Evolutionary conservation across 2,888 invertebrate species (phyloP), one percentile per base, ranked within the genome.

Genomic region (Linyphia triangularis): DNA sequence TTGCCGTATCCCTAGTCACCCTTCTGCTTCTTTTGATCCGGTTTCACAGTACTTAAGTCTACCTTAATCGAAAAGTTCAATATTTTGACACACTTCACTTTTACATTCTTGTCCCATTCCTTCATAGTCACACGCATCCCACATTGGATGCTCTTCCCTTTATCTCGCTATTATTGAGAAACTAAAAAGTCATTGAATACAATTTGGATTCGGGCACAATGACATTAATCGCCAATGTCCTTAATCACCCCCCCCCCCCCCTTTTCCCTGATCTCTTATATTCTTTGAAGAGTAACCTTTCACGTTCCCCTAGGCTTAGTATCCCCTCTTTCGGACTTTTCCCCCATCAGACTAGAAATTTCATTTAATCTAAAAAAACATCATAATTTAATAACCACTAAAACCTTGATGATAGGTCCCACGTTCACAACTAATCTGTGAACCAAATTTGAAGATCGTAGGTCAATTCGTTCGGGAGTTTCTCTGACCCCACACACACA

Each of bases 351-450:
- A 24, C 28, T 75, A 59, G 81, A 81, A 86, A 86, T 86, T 86
- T 81, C 86, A 81, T 81, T 86, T 86, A 86, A 81, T 86, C 86
- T n/a, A n/a, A n/a, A n/a, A n/a, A n/a, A n/a, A n/a, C n/a, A n/a
- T n/a, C n/a, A n/a, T n/a, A n/a, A n/a, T n/a, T n/a, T n/a, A n/a
- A n/a, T n/a, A n/a, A n/a, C n/a, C n/a, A n/a, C n/a, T n/a, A n/a
- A n/a, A n/a, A n/a, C n/a, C n/a, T n/a, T n/a, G n/a, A n/a, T n/a
- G n/a, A n/a, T n/a, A n/a, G n/a, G n/a, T n/a, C n/a, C n/a, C n/a
- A n/a, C n/a, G n/a, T n/a, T n/a, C n/a, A n/a, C n/a, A n/a, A n/a
- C n/a, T n/a, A n/a, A n/a, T n/a, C n/a, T n/a, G n/a, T n/a, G n/a
- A n/a, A n/a, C n/a, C n/a, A n/a, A n/a, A n/a, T n/a, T n/a, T n/a